Percentiles rank a stretch among this genome's conserved stretches.
These are phyloP conservation scores for Varanus komodoensis DNA, from an alignment of 2,113 vertebrate species.

Conservation along the genomic window DNA sequence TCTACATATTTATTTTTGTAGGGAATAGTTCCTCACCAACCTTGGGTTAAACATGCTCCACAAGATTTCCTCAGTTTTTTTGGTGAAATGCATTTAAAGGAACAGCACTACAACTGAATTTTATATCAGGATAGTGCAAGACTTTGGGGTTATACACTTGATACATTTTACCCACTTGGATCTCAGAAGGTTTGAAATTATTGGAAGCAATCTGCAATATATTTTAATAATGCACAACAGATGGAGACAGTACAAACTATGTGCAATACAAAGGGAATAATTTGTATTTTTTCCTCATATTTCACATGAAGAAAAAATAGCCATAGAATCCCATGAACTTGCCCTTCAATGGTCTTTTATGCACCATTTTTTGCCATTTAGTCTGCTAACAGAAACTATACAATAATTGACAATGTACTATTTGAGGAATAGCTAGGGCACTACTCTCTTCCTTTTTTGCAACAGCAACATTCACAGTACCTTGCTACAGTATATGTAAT, in stretches of 20 bases:
- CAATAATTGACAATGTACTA: background rate
- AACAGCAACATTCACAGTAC: too few relatives aligned
- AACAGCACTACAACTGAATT: background rate
- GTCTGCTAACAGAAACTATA: background rate
- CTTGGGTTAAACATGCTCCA: background rate
- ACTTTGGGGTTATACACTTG: background rate
- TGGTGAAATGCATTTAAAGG: background rate
- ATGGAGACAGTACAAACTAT: background rate
- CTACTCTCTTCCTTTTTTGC: too few relatives aligned
- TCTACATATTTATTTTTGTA: background rate
- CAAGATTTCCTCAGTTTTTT: background rate
- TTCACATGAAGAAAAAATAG: background rate
- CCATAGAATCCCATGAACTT: background rate
- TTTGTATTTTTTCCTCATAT: background rate
- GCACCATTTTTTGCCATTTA: background rate
- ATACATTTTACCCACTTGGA: background rate
- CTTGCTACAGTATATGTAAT: background rate
- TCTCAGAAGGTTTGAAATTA: background rate
- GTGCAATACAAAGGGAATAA: background rate
- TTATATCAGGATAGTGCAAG: background rate
- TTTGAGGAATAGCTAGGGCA: background rate
- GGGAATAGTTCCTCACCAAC: background rate
- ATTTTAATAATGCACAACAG: background rate
- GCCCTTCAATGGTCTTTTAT: background rate
- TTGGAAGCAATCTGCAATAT: background rate